Evolutionary conservation across 1,140 invertebrate genomes (phyloP).

Genomic region (Drosophila kanapiae): DNA sequence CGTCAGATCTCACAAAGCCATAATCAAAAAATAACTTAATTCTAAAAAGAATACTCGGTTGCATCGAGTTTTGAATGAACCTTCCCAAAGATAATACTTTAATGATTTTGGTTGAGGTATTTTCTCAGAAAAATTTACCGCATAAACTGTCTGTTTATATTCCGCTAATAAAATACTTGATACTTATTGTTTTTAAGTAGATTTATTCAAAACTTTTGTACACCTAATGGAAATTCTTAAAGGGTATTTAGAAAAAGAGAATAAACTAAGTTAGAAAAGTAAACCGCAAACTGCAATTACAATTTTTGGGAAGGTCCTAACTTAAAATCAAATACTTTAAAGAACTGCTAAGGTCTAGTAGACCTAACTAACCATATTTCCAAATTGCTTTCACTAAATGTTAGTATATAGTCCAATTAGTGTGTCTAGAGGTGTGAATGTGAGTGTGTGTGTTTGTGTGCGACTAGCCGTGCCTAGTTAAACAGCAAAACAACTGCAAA

Average conservation of each 20-base stretch:
- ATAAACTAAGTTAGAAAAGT: not conserved
- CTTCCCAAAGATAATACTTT: constrained; percentile 3
- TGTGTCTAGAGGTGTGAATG: constrained; percentile 30
- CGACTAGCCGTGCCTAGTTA: constrained; percentile 13
- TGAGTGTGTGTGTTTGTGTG: constrained; percentile 10
- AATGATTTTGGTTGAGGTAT: not conserved
- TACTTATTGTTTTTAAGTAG: not conserved
- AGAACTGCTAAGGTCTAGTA: not conserved
- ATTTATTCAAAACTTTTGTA: not conserved
- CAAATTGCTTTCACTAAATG: constrained; percentile 56
- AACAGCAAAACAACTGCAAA: constrained; percentile 20
- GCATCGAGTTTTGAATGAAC: not conserved
- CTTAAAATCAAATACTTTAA: constrained; percentile 27
- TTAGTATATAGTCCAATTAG: constrained; percentile 54
- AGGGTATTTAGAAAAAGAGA: not conserved
- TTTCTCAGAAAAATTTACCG: too few species aligned
- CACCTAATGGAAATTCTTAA: not conserved
- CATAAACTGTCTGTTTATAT: not conserved
- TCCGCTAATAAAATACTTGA: not conserved
- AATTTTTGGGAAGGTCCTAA: constrained; percentile 16
- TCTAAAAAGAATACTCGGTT: constrained; percentile 18
- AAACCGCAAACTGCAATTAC: not conserved
- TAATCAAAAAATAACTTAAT: not conserved
- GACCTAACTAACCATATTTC: constrained; percentile 40
- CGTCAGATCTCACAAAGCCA: not conserved